Base-by-base conservation (phyloP, 2,113 vertebrate genomes). In the Nothocercus nigrocapillus region DNA sequence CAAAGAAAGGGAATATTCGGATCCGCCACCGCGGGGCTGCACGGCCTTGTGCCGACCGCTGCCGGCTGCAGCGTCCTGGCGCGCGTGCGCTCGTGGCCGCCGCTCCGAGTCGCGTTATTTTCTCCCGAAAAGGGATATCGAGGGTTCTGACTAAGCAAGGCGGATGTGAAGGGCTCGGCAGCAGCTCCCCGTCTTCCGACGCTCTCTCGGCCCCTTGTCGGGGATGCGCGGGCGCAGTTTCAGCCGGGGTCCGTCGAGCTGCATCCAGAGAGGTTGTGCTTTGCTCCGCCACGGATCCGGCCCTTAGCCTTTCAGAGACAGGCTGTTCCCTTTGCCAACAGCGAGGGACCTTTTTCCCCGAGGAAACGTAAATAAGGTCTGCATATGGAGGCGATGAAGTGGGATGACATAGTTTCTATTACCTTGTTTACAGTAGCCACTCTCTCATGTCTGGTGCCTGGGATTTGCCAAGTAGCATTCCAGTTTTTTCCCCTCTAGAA, bases 361-460 rank as follows among this genome's bases (percentile, higher is more conserved):
- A 86, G 73, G 47, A 76, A 80, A 78, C 20, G 42, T 59, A 91
- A 85, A 58, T 64, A 68, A 90, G n/a, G n/a, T 70, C 45, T 94
- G 36, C 24, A 8, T 22, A 32, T 4, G 64, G 40, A 79, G 51
- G 42, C 3, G 7, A 61, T 18, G 44, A 27, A 40, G 20, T 74
- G n/a, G 27, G 51, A 85, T 49, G 61, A 75, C 88, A 77, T 10
- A 78, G 24, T 61, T 82, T 86, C 70, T 34, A 5, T 67, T 62
- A 40, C 59, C 91, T 80, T 91, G 85, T 73, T 88, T 83, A 88
- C 75, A 82, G 62, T 15, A 86, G 32, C 61, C 77, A 86, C 80
- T 79, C 58, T 85, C 85, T 75, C 68, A 74, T 24, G 62, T 27
- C 85, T 73, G 8, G 28, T 58, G 53, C 54, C 83, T 79, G 21